Evolutionary conservation across 2,888 invertebrate genomes (phyloP).

Genomic region (Scrobipalpa atriplicella): DNA sequence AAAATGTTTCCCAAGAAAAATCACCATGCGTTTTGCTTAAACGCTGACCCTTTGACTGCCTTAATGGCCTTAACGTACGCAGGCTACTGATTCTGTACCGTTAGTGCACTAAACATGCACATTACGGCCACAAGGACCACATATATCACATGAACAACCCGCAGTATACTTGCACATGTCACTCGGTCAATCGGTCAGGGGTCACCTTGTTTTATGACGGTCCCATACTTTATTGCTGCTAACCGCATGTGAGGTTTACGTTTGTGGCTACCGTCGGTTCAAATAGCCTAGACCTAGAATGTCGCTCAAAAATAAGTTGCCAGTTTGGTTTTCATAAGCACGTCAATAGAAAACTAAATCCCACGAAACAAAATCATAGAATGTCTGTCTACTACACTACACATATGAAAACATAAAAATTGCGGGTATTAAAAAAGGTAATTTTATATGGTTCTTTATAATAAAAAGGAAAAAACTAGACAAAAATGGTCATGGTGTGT

Average conservation of each 20-base stretch:
- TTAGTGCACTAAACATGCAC: constrained; percentile 3
- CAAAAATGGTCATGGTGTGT: too few relatives aligned
- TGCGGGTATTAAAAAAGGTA: too few relatives aligned
- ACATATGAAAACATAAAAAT: too few relatives aligned
- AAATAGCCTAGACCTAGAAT: background rate
- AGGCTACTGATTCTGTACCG: constrained; percentile 3
- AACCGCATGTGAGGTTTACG: background rate
- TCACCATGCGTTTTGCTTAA: background rate
- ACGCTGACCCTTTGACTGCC: background rate
- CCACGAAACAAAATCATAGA: too few relatives aligned
- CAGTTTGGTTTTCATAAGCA: too few relatives aligned
- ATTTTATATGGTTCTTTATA: too few relatives aligned
- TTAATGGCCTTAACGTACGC: background rate
- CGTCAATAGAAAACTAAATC: too few relatives aligned
- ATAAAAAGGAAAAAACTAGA: too few relatives aligned
- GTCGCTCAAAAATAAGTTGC: too few relatives aligned
- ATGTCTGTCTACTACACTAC: too few relatives aligned
- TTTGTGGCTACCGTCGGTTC: background rate
- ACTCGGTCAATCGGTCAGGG: constrained; percentile 23
- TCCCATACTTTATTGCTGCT: background rate
- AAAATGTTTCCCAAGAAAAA: background rate
- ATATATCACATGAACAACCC: background rate
- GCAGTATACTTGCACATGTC: background rate
- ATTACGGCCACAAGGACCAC: constrained; percentile 3
- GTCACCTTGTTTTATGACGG: constrained; percentile 13